A percentile compares a stretch with the other conserved stretches of the same genome.
Evolutionary conservation across 2,888 invertebrate species (phyloP).

Genomic region (Lasioglossum villosulum): DNA sequence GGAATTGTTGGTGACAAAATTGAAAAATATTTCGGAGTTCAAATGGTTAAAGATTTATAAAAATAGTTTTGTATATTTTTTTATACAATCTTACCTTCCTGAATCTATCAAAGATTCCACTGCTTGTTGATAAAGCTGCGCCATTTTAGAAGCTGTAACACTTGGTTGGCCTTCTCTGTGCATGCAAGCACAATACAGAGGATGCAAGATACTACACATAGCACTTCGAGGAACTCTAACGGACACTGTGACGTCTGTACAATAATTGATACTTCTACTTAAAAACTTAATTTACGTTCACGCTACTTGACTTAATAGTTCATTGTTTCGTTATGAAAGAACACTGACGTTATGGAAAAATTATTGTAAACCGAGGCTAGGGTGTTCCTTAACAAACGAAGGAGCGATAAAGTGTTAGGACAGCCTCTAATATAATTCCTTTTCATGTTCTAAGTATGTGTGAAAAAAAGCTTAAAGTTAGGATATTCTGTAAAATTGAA

Average conservation of each 20-base stretch:
- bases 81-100: conserved; percentile 79
- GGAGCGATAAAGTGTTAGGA: too few relatives aligned
- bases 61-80: not conserved
- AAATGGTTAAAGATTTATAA: not conserved
- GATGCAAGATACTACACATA: conserved; percentile 90
- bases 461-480: too few relatives aligned
- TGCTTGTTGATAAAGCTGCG: conserved; percentile 88
- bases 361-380: too few relatives aligned
- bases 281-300: not conserved
- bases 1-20: too few relatives aligned
- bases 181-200: conserved; percentile 90
- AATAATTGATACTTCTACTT: not conserved
- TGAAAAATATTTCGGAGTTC: too few relatives aligned
- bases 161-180: conserved; percentile 87
- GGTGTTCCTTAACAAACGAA: too few relatives aligned
- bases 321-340: not conserved
- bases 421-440: too few relatives aligned
- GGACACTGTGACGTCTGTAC: conserved; percentile 89
- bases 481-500: too few relatives aligned
- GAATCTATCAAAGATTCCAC: conserved; percentile 87
- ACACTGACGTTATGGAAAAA: too few relatives aligned
- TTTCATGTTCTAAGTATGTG: too few relatives aligned
- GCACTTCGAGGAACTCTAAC: conserved; percentile 87
- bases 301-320: not conserved
- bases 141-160: conserved; percentile 87